Evolutionary conservation across 2,888 invertebrate genomes (phyloP).

Genomic region (Aricia artaxerxes): DNA sequence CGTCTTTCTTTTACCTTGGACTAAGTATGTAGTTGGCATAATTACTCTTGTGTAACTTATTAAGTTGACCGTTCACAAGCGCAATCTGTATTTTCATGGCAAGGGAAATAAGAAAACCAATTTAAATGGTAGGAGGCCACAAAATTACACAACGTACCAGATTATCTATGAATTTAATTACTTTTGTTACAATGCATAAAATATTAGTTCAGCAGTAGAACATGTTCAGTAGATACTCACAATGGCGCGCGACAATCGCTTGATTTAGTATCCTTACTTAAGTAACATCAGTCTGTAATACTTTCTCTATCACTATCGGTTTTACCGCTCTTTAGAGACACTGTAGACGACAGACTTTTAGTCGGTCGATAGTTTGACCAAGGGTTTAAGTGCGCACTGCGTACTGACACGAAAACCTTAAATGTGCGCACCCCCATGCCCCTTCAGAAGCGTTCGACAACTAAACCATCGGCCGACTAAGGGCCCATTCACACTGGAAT

Average conservation of each 20-base stretch:
- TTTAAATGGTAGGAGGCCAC: not conserved
- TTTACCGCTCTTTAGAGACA: not conserved
- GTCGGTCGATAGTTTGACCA: no score
- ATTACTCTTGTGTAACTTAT: no score
- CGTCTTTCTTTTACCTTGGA: no score
- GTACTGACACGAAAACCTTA: no score
- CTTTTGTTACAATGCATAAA: slow-evolving; percentile 16
- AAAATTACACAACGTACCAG: not conserved
- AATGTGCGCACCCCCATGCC: no score
- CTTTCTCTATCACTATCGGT: not conserved
- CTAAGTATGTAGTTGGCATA: no score
- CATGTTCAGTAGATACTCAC: not conserved
- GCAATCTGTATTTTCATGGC: not conserved
- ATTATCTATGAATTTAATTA: slow-evolving; percentile 27
- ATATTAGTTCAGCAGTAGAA: slow-evolving; percentile 8
- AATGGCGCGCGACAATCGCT: not conserved
- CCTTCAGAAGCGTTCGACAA: no score
- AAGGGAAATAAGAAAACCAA: not conserved
- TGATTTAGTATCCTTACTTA: not conserved
- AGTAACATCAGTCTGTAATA: slow-evolving; percentile 1
- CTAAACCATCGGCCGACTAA: no score
- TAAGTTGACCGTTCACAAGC: no score
- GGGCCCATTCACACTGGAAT: no score
- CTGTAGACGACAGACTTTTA: not conserved
- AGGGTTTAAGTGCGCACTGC: no score